A percentile compares a stretch with the other conserved stretches of the same genome.
Conservation (phyloP, 2,113 vertebrate species). For the Meriones unguiculatus region DNA sequence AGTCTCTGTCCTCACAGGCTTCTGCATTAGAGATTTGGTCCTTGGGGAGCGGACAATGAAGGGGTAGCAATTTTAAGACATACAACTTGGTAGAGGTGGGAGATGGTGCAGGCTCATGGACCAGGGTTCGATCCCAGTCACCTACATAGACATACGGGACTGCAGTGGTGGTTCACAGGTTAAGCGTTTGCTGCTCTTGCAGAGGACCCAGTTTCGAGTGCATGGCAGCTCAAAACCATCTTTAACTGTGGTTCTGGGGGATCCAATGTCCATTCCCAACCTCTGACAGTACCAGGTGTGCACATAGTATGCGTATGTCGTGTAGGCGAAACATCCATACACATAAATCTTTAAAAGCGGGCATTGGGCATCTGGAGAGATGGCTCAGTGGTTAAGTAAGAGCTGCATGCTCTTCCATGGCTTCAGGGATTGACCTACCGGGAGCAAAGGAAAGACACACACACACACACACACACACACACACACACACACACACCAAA, state of each 20-base stretch:
- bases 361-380: not conserved
- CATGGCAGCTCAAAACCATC: not conserved
- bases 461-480: not conserved
- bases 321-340: not conserved
- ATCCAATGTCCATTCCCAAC: not conserved
- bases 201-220: not conserved
- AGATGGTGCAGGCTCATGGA: not conserved
- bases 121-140: not conserved
- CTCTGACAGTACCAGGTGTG: not conserved
- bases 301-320: too few relatives aligned
- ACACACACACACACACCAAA: too few relatives aligned
- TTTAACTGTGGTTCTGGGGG: not conserved
- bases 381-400: not conserved
- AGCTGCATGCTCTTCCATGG: not conserved
- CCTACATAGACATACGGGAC: not conserved
- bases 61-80: not conserved
- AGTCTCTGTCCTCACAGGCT: too few relatives aligned
- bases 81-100: not conserved
- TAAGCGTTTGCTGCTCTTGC: not conserved
- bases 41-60: not conserved
- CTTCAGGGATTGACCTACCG: not conserved
- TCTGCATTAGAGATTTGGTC: not conserved
- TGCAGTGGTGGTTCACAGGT: not conserved
- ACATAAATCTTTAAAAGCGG: not conserved
- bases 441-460: not conserved